phyloP scores from a whole-genome alignment of 2,888 invertebrate genomes.

The Reticulitermes lucifugus region DNA sequence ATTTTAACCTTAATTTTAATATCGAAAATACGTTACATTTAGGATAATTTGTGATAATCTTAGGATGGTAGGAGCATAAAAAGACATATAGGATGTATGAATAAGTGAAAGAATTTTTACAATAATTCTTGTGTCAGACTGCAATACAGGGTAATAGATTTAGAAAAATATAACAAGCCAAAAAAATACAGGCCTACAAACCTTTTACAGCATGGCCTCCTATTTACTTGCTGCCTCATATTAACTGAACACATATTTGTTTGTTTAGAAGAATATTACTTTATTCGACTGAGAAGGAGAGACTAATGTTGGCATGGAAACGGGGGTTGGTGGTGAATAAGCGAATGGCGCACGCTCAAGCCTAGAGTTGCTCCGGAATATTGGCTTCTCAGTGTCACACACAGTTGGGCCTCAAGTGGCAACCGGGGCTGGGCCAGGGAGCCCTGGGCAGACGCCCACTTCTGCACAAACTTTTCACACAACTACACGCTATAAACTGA shows the following conservation, averaged over 20 bases:
- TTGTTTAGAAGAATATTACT: neutral
- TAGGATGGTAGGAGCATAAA: too few relatives aligned
- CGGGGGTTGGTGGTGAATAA: neutral
- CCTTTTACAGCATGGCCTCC: neutral
- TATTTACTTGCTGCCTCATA: neutral
- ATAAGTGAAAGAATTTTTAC: too few relatives aligned
- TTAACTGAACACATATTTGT: neutral
- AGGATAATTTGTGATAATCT: too few relatives aligned
- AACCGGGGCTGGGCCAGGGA: conserved; percentile 16
- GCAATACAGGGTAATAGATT: too few relatives aligned
- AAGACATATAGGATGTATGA: too few relatives aligned
- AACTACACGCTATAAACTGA: too few relatives aligned
- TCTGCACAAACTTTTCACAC: too few relatives aligned
- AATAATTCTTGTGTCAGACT: too few relatives aligned
- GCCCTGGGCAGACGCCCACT: conserved; percentile 16
- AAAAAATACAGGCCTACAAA: too few relatives aligned
- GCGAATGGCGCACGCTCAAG: neutral
- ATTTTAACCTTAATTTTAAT: too few relatives aligned
- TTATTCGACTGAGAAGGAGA: neutral
- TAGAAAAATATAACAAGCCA: too few relatives aligned
- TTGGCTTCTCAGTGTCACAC: neutral
- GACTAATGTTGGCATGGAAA: neutral
- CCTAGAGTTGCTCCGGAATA: conserved; percentile 2
- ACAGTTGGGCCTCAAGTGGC: conserved; percentile 21
- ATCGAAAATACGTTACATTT: too few relatives aligned